Conservation (phyloP, 2,113 vertebrate species). For the Alectura lathami region DNA sequence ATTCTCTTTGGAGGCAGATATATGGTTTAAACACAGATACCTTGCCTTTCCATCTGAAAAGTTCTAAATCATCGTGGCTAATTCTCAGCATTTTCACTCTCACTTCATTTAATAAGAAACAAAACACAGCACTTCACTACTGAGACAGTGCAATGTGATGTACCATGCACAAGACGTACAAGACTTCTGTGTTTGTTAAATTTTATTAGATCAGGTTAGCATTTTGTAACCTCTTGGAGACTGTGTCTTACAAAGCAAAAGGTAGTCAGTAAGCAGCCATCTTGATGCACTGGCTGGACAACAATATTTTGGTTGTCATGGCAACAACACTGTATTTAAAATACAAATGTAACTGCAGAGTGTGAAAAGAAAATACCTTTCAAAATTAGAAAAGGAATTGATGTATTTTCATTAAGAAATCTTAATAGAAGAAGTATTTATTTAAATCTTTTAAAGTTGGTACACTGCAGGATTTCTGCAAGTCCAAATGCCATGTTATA, state of each 20-base stretch:
- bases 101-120: not conserved
- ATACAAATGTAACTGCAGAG: not conserved
- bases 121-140: not conserved
- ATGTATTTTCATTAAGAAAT: not conserved
- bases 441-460: not conserved
- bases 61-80: accelerated
- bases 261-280: not conserved
- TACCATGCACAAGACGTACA: not conserved
- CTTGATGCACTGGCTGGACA: not conserved
- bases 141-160: accelerated
- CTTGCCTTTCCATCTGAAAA: not conserved
- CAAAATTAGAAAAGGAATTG: not conserved
- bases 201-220: not conserved
- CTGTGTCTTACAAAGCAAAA: not conserved
- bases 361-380: not conserved
- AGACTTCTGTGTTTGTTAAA: not conserved
- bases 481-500: not conserved
- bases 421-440: not conserved
- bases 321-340: not conserved
- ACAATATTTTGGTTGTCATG: not conserved
- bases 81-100: not conserved
- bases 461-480: not conserved
- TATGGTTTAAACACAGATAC: not conserved
- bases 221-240: not conserved
- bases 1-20: not conserved